Base-by-base conservation (phyloP, 2,888 invertebrate genomes). In the Malacosoma neustria region DNA sequence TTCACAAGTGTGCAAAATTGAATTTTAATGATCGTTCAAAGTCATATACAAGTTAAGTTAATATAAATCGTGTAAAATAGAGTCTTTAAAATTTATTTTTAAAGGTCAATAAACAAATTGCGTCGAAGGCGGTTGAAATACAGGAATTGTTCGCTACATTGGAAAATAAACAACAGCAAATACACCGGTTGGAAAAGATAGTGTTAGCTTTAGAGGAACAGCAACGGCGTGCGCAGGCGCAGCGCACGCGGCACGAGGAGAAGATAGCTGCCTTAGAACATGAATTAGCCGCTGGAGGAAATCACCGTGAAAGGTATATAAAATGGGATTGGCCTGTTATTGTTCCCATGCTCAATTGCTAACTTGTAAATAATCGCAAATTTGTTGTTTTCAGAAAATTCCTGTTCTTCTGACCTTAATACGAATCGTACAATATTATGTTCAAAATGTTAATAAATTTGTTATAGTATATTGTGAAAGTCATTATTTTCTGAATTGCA, bases 131-230 rank as follows among this genome's bases (percentile, higher is more conserved):
- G 0, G 84, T 87, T 13, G 86, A 88, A 48, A 82, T 88, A 12
- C 81, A 87, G 42, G 80, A 87, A 47, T 51, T 89, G 32, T 86
- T 87, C 37, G 49, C 75, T 0, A 84, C 85, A 0, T 54, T 89
- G 22, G 87, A 88, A 47, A 79, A 69, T 45, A 89, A 89, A 45
- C 87, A 88, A 55, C 76, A 81, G 51, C 88, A 88, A 54, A 80
- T 89, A 29, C 82, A 85, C 50, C 74, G 85, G 36, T 52, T 89
- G 37, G 89, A 89, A 50, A 87, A 87, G 56, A 76, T 88, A 29
- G 87, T 89, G 35, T 61, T 87, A 34, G 82, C 87, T 31, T 60
- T 89, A 51, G 88, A 88, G 47, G 88, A 88, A 42, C 89, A 89
- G 45, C 88, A 89, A 49, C 67, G 85, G 29, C 77, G 87, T 9